Conservation (phyloP, 2,888 invertebrate species). For the Protodeltote pygarga region DNA sequence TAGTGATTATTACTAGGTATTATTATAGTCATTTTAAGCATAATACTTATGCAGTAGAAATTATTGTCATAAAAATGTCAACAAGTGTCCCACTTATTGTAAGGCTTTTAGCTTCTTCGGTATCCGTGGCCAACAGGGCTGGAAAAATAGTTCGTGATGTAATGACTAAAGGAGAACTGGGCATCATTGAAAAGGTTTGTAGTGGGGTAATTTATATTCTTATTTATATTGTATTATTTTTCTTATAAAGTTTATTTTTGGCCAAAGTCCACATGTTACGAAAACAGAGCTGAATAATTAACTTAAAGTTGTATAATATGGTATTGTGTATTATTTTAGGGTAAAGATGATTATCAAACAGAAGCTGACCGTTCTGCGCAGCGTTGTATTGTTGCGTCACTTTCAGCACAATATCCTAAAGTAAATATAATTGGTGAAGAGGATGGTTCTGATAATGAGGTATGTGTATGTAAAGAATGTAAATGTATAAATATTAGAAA, state of each 20-base stretch:
- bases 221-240: too few species aligned
- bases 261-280: constrained; percentile 18
- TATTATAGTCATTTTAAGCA: neutral
- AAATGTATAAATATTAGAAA: too few species aligned
- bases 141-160: constrained; percentile 97
- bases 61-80: constrained; percentile 81
- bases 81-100: constrained; percentile 89
- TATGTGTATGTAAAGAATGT: constrained; percentile 56
- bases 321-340: constrained; percentile 79
- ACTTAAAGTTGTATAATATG: too few species aligned
- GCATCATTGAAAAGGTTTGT: constrained; percentile 95
- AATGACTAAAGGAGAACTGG: constrained; percentile 95
- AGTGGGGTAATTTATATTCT: neutral
- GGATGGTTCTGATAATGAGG: constrained; percentile 89
- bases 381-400: constrained; percentile 95
- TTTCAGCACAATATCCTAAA: constrained; percentile 93
- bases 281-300: too few species aligned
- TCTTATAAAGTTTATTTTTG: neutral
- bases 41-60: constrained; percentile 1
- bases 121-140: constrained; percentile 92
- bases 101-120: constrained; percentile 92
- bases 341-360: constrained; percentile 97
- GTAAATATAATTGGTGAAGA: constrained; percentile 97
- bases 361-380: constrained; percentile 99
- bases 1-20: too few species aligned